phyloP scores from a whole-genome alignment of 2,888 invertebrate species.

The Dynastes tityus region DNA sequence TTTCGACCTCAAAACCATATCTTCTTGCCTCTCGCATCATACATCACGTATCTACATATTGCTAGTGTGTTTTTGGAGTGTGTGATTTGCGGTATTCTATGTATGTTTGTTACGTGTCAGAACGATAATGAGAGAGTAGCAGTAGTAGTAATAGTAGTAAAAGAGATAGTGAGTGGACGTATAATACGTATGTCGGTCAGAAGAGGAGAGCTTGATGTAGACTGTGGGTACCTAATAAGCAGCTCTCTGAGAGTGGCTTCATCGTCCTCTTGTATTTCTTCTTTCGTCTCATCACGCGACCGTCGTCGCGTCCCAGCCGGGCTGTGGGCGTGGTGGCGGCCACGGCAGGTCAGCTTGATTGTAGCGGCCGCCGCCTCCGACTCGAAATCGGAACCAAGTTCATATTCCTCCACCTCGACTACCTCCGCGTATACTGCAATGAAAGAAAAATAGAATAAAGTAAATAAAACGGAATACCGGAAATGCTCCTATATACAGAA shows the following conservation, averaged over 20 bases:
- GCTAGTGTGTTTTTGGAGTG: background rate
- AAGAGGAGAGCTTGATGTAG: conserved; percentile 14
- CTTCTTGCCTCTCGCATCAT: background rate
- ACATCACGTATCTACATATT: background rate
- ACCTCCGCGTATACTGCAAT: conserved; percentile 68
- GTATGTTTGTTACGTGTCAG: conserved; percentile 21
- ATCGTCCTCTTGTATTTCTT: conserved; percentile 84
- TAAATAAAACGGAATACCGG: background rate
- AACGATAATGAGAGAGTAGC: conserved; percentile 36
- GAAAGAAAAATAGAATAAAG: background rate
- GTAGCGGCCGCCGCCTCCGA: conserved; percentile 67
- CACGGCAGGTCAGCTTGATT: conserved; percentile 71
- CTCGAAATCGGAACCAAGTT: conserved; percentile 66
- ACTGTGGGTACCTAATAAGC: conserved; percentile 83
- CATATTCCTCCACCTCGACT: conserved; percentile 72
- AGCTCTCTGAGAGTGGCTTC: conserved; percentile 95
- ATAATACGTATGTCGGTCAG: conserved; percentile 22
- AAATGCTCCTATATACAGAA: too few relatives aligned
- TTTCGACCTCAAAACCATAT: too few relatives aligned
- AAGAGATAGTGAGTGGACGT: conserved; percentile 31
- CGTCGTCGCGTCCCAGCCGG: conserved; percentile 68
- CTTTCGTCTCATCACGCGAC: conserved; percentile 87
- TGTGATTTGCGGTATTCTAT: conserved; percentile 5
- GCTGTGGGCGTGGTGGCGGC: conserved; percentile 67
- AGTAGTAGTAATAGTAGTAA: conserved; percentile 30